These are phyloP conservation scores for Numenius phaeopus DNA, from an alignment of 2,797 vertebrate genomes.

Conservation along the genomic window DNA sequence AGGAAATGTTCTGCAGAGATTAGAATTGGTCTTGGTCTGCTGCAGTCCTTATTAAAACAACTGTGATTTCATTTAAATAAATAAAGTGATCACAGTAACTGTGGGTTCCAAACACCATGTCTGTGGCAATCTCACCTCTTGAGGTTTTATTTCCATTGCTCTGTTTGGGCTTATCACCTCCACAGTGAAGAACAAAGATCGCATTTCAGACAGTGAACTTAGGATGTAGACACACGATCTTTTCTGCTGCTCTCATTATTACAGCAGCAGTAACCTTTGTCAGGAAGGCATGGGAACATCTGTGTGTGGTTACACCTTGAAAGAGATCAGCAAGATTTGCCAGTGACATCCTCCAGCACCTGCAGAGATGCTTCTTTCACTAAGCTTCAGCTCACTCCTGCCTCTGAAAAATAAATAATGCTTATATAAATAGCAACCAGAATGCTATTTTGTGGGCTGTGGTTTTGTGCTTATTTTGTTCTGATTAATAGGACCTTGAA, in stretches of 20 bases:
- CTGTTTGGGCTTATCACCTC: not conserved
- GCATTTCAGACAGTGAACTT: not conserved
- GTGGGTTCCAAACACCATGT: not conserved
- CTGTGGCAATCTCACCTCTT: not conserved
- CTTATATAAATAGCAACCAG: not conserved
- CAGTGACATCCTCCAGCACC: not conserved
- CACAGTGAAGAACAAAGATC: not conserved
- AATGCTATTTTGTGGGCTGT: not conserved
- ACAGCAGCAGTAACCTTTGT: not conserved
- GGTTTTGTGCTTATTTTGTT: not conserved
- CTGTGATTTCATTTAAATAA: not conserved
- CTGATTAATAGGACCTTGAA: slow-evolving; percentile 1
- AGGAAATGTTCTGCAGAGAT: not conserved
- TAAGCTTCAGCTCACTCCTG: not conserved
- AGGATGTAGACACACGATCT: not conserved
- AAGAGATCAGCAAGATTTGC: not conserved
- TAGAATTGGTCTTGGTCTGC: not conserved
- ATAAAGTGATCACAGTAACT: not conserved
- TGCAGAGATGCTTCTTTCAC: not conserved
- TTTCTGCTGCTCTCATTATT: not conserved
- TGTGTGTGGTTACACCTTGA: not conserved
- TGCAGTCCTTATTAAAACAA: not conserved
- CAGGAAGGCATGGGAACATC: not conserved
- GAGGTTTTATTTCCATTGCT: not conserved
- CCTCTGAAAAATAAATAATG: not conserved